Evolutionary conservation across 2,888 invertebrate genomes (phyloP), one percentile per base, ranked within the genome.

Genomic region (Papilio demoleus): DNA sequence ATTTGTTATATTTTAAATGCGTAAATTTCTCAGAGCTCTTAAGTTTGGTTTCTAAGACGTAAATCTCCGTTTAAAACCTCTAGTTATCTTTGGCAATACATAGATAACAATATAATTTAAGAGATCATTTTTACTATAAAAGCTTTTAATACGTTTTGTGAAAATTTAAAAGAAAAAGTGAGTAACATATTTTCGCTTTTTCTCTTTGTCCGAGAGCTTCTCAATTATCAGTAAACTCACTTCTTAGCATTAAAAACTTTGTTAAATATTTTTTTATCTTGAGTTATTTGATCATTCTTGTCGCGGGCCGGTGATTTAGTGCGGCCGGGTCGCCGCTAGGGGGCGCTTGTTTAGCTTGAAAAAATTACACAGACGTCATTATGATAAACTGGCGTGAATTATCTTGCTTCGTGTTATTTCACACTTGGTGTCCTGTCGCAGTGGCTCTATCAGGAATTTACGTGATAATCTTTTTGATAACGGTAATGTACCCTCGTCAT

Each of bases 231-330:
- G 64, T 68, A 60, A 70, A 50, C 67, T 72, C 34, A 70, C 70
- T 71, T 65, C 50, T 65, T 65, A 65, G 65, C 67, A 69, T 73
- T 70, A 79, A 76, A 77, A 78, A 77, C 70, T 74, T 70, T 58
- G 76, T 81, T 78, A 53, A 40, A 65, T 65, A 68, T 68, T 81
- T 83, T 81, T 81, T 85, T 87, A 90, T 89, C 89, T 86, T 81
- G 85, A 85, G 84, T 86, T 88, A 86, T 88, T 88, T 88, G 87
- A 90, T 90, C 88, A 90, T 88, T 88, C 84, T 78, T 83, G 88
- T 88, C 87, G 74, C 84, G 73, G 73, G 72, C 66, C 73, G 71
- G 77, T 90, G 88, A 90, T 90, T 90, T 90, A 90, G 82, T 83
- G 72, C 80, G 77, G 67, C 74, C 81, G 83, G 85, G 86, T 86